These are phyloP conservation scores for Agrypnia vestita DNA, from an alignment of 1,140 invertebrate genomes.

Conservation along the genomic window DNA sequence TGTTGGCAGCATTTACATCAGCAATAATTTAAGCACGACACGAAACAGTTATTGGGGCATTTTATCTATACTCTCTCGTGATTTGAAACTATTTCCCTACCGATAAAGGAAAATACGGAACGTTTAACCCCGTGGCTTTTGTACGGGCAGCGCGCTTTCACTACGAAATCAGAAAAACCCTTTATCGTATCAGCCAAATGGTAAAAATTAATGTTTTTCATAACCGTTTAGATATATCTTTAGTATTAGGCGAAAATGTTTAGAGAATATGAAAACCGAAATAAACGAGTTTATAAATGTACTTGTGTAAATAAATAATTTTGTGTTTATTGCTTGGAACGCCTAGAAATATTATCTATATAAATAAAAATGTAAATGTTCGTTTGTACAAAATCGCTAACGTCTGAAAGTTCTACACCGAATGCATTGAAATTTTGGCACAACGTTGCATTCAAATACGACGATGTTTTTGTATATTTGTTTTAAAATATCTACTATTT, in stretches of 20 bases:
- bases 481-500: too few relatives aligned
- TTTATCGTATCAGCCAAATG: constrained; percentile 14
- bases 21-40: constrained; percentile 17
- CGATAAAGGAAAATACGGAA: constrained; percentile 15
- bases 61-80: constrained; percentile 49
- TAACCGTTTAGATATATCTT: constrained; percentile 36
- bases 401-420: too few relatives aligned
- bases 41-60: constrained; percentile 29
- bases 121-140: constrained; percentile 19
- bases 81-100: constrained; percentile 47
- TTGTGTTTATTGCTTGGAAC: too few relatives aligned
- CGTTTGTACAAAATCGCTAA: too few relatives aligned
- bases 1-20: background rate
- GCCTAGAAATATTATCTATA: too few relatives aligned
- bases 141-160: background rate
- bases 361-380: too few relatives aligned
- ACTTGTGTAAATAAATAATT: too few relatives aligned
- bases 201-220: constrained; percentile 14
- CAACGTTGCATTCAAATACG: too few relatives aligned
- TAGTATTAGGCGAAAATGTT: background rate
- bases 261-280: too few relatives aligned
- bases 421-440: too few relatives aligned
- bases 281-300: too few relatives aligned
- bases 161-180: constrained; percentile 14
- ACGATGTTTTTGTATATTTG: too few relatives aligned